A percentile compares a stretch with the other conserved stretches of the same genome.
These are phyloP conservation scores for Halichoerus grypus DNA, from an alignment of 2,113 vertebrate species.

Conservation along the genomic window DNA sequence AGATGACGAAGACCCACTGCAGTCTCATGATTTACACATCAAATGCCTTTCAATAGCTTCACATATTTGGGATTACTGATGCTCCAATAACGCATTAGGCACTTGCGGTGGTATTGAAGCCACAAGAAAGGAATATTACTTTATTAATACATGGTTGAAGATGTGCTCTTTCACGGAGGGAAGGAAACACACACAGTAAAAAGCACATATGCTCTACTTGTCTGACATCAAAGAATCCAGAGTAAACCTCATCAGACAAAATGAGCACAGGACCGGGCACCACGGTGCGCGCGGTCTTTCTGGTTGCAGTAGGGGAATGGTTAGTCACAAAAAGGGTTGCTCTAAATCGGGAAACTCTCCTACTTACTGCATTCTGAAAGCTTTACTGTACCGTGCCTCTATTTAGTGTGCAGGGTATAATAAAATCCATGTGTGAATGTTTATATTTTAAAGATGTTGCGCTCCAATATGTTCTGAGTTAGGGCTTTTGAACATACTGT, in stretches of 20 bases:
- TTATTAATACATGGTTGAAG: conserved; percentile 62
- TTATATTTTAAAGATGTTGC: conserved; percentile 80
- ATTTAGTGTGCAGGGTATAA: conserved; percentile 66
- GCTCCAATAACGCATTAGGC: conserved; percentile 49
- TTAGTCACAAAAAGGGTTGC: not conserved
- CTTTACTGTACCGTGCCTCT: conserved; percentile 55
- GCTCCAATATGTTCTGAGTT: conserved; percentile 77
- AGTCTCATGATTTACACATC: conserved; percentile 51
- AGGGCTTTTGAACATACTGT: conserved; percentile 73
- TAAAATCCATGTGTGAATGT: conserved; percentile 78
- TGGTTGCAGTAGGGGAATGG: not conserved
- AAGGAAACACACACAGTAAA: conserved; percentile 15
- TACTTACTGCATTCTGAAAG: conserved; percentile 56
- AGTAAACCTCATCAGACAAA: not conserved
- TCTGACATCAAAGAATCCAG: conserved; percentile 33
- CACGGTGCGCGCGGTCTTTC: not conserved
- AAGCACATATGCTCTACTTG: conserved; percentile 40
- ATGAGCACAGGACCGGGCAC: not conserved
- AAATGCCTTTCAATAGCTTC: conserved; percentile 63
- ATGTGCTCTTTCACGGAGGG: conserved; percentile 36
- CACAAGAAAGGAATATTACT: conserved; percentile 68
- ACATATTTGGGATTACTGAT: conserved; percentile 64
- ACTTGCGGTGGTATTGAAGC: conserved; percentile 50
- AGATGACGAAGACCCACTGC: conserved; percentile 30
- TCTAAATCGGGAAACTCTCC: conserved; percentile 4